These are phyloP conservation scores for Nomada fabriciana DNA, from an alignment of 2,888 invertebrate genomes.

Conservation along the genomic window DNA sequence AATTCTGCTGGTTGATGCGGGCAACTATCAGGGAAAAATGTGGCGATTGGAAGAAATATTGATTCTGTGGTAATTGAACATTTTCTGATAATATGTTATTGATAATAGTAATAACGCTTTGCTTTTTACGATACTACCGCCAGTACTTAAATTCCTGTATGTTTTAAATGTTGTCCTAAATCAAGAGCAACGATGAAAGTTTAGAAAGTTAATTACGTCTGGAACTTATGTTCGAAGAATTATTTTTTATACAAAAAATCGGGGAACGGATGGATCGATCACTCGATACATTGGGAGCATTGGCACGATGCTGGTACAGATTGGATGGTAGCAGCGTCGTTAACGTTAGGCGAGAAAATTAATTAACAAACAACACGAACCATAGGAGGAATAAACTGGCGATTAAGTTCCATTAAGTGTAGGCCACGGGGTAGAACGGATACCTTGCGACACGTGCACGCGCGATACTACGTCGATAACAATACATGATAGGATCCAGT, in stretches of 20 bases:
- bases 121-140: too few relatives aligned
- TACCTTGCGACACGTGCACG: slow-evolving; percentile 5
- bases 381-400: slow-evolving; percentile 13
- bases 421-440: background rate
- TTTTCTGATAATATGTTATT: too few relatives aligned
- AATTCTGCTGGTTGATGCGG: background rate
- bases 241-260: slow-evolving; percentile 4
- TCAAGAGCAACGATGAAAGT: too few relatives aligned
- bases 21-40: too few relatives aligned
- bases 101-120: too few relatives aligned
- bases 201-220: too few relatives aligned
- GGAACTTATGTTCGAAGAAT: background rate
- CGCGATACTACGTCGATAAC: slow-evolving; percentile 12
- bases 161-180: too few relatives aligned
- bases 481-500: background rate
- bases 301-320: background rate
- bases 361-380: slow-evolving; percentile 24
- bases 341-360: slow-evolving; percentile 21
- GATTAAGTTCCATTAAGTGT: slow-evolving; percentile 35
- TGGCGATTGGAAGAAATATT: too few relatives aligned
- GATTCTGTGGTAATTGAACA: too few relatives aligned
- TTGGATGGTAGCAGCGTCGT: slow-evolving; percentile 21
- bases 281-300: background rate
- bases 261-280: slow-evolving; percentile 17
- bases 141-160: too few relatives aligned